A percentile compares a stretch with the other conserved stretches of the same genome.
These are phyloP conservation scores for Dasysyrphus tricinctus DNA, from an alignment of 2,888 invertebrate species.

Conservation along the genomic window DNA sequence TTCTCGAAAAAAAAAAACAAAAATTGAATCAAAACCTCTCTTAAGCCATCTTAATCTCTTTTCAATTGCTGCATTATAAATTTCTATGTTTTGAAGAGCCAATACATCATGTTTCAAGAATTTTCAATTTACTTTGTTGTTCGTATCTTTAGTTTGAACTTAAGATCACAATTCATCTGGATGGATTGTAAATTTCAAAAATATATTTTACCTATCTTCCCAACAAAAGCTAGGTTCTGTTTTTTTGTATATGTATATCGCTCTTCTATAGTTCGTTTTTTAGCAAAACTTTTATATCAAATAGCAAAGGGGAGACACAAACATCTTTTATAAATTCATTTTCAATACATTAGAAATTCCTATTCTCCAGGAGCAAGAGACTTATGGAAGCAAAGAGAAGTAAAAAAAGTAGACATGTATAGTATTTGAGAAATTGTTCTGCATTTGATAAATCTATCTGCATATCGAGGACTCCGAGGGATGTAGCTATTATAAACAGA, in stretches of 20 bases:
- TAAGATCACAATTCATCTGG: neutral
- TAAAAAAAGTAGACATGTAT: neutral
- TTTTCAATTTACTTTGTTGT: neutral
- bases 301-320: neutral
- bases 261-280: neutral
- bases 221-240: neutral
- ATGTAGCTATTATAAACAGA: neutral
- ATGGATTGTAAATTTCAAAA: constrained; percentile 1
- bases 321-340: neutral
- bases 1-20: no score
- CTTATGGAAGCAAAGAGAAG: neutral
- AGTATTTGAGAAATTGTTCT: neutral
- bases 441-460: constrained; percentile 22
- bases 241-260: neutral
- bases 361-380: neutral
- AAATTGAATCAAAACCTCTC: neutral
- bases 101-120: neutral
- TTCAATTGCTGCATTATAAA: neutral
- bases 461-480: neutral
- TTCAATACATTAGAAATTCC: neutral
- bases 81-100: neutral
- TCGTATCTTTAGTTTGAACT: neutral
- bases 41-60: neutral
- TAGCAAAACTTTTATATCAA: neutral
- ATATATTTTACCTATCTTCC: neutral